These are phyloP conservation scores for Nomada fucata DNA, from an alignment of 2,888 invertebrate genomes.

Conservation along the genomic window DNA sequence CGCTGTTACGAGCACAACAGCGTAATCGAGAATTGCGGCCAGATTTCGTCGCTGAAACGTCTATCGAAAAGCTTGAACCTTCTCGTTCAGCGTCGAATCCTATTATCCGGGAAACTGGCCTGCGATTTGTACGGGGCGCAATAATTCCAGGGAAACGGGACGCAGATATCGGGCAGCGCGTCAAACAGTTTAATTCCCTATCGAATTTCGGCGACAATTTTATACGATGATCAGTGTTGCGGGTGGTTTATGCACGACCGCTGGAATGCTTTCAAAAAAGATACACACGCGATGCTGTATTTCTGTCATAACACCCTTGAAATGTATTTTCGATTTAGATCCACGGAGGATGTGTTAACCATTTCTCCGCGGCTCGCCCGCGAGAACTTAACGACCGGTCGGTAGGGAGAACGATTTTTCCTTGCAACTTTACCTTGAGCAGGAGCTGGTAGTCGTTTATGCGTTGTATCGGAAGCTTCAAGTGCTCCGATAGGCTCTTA, in stretches of 20 bases:
- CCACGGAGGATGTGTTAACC: slow-evolving; percentile 2
- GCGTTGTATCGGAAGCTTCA: slow-evolving; percentile 96
- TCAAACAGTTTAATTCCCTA: background rate
- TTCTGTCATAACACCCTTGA: slow-evolving; percentile 67
- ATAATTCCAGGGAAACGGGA: background rate
- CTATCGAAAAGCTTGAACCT: background rate
- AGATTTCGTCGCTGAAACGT: background rate
- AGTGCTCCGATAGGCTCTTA: slow-evolving; percentile 94
- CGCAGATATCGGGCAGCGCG: background rate
- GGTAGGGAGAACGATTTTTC: background rate
- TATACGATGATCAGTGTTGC: slow-evolving; percentile 14
- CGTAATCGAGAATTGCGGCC: background rate
- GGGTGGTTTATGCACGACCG: slow-evolving; percentile 49
- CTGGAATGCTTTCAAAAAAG: slow-evolving; percentile 68
- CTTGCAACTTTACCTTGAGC: slow-evolving; percentile 90
- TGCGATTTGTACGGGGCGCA: background rate
- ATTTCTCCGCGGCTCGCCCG: slow-evolving; percentile 22
- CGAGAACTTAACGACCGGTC: background rate
- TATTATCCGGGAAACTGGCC: background rate
- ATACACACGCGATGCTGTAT: slow-evolving; percentile 56
- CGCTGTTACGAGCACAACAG: background rate
- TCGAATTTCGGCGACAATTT: slow-evolving; percentile 42
- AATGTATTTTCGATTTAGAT: slow-evolving; percentile 54
- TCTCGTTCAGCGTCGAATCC: no score
- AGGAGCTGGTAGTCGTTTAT: slow-evolving; percentile 98